These are phyloP conservation scores for Psittacara wagleri DNA, from an alignment of 2,113 vertebrate species.

Conservation along the genomic window DNA sequence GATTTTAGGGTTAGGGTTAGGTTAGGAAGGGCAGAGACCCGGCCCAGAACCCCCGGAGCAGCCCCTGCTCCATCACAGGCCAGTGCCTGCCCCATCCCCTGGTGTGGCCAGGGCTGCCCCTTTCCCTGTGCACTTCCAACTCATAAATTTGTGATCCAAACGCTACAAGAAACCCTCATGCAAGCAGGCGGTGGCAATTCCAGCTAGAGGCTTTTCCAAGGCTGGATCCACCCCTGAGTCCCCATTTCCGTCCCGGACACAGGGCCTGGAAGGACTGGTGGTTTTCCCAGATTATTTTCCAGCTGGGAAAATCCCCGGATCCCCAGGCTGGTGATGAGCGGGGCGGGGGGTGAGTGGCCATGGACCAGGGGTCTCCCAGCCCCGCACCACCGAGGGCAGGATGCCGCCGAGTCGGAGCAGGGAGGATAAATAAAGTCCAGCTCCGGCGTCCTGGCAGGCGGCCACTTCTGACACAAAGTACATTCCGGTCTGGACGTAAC, in stretches of 20 bases:
- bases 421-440: conserved; percentile 76
- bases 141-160: neutral
- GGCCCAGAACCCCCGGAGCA: neutral
- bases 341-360: rapidly evolving
- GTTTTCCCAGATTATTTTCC: neutral
- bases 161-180: rapidly evolving
- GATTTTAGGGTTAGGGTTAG: too few relatives aligned
- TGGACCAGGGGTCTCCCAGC: neutral
- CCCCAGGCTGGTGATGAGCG: rapidly evolving
- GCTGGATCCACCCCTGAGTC: neutral
- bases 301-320: neutral
- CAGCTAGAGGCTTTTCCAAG: neutral
- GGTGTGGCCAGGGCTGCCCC: neutral
- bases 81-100: neutral
- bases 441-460: conserved; percentile 67
- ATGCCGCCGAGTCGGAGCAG: conserved; percentile 44
- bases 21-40: neutral
- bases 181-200: neutral
- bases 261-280: neutral
- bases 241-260: neutral
- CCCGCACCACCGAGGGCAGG: conserved; percentile 47
- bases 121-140: neutral
- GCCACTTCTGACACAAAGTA: conserved; percentile 80
- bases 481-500: conserved; percentile 78
- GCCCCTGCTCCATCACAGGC: too few relatives aligned